These are phyloP conservation scores for Equus przewalskii DNA, from an alignment of 2,113 vertebrate species.

Conservation along the genomic window DNA sequence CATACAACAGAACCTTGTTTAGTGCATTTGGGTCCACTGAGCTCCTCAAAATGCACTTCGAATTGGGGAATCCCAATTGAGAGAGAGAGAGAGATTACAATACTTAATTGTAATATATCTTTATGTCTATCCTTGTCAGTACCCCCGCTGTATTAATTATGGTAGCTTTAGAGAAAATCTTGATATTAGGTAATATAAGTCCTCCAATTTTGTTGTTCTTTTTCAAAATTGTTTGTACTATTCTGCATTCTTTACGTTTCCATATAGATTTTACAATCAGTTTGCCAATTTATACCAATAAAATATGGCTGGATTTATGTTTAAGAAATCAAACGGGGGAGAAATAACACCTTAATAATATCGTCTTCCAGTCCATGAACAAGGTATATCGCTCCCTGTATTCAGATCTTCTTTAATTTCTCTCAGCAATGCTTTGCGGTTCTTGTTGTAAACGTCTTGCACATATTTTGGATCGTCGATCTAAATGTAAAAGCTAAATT, in stretches of 20 bases:
- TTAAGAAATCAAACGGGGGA: background rate
- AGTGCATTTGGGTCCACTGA: background rate
- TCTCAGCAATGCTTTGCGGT: background rate
- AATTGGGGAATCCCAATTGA: background rate
- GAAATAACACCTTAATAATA: background rate
- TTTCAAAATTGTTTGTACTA: background rate
- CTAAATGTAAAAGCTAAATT: constrained; percentile 27
- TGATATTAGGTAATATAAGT: background rate
- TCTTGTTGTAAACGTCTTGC: background rate
- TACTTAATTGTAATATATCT: background rate
- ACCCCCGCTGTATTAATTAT: background rate
- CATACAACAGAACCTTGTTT: background rate
- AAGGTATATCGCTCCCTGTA: background rate
- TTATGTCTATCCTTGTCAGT: background rate
- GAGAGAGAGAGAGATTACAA: background rate
- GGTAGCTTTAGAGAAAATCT: background rate
- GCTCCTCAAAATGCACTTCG: background rate
- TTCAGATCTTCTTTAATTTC: background rate
- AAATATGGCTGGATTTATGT: background rate
- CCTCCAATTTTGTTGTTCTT: background rate
- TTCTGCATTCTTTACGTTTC: background rate
- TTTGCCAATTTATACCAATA: background rate
- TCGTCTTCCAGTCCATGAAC: background rate
- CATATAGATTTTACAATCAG: background rate
- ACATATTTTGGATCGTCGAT: background rate